These are phyloP conservation scores for Tinamus guttatus DNA, from an alignment of 2,113 vertebrate species.

Conservation along the genomic window DNA sequence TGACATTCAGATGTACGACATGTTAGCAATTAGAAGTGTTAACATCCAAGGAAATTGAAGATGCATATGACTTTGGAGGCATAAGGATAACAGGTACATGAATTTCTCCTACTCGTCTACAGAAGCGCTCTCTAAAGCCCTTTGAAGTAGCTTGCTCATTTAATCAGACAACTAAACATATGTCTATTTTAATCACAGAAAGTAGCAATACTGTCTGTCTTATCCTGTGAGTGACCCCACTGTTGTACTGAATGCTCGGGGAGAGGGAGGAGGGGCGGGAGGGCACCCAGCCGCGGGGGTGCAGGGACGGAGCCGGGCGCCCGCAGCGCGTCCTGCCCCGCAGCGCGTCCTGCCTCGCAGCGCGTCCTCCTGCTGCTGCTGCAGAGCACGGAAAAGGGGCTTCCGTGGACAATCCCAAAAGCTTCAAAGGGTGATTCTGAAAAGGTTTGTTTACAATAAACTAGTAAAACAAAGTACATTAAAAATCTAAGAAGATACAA, in stretches of 20 bases:
- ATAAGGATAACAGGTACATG: not conserved
- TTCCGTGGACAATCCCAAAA: conserved; percentile 40
- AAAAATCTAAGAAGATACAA: too few relatives aligned
- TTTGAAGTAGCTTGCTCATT: not conserved
- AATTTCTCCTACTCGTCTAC: not conserved
- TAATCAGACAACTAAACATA: not conserved
- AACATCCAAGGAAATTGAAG: not conserved
- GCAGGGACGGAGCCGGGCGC: too few relatives aligned
- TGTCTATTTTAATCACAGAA: not conserved
- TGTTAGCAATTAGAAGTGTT: not conserved
- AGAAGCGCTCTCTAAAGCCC: not conserved
- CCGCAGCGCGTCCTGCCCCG: too few relatives aligned
- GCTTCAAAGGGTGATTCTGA: not conserved
- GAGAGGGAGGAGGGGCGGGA: too few relatives aligned
- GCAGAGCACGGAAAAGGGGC: not conserved
- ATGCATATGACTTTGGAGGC: not conserved
- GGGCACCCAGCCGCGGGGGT: too few relatives aligned
- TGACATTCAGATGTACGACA: not conserved
- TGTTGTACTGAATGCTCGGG: not conserved
- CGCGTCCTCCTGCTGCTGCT: too few relatives aligned
- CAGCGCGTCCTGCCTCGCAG: too few relatives aligned
- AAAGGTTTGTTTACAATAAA: not conserved
- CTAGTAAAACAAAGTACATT: too few relatives aligned
- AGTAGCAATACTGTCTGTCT: not conserved
- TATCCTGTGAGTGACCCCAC: not conserved